Conservation (phyloP, 2,113 vertebrate species). For the Pluvianellus socialis region DNA sequence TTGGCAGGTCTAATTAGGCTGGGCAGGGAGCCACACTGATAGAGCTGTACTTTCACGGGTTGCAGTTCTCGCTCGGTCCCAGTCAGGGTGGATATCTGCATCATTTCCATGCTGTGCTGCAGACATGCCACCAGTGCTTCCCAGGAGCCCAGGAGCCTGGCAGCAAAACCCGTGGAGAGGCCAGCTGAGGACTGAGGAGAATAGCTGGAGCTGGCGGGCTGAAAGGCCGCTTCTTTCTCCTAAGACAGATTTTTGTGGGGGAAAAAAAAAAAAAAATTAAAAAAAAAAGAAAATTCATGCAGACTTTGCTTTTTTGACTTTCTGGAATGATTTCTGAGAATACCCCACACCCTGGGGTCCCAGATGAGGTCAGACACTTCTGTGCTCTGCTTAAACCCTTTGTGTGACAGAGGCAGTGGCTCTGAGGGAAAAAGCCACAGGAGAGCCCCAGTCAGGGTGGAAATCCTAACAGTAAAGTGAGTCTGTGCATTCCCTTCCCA, state of each 20-base stretch:
- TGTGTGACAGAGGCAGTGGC: not conserved
- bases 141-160: not conserved
- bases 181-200: constrained; percentile 11
- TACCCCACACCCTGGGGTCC: not conserved
- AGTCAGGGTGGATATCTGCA: not conserved
- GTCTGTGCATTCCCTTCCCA: not conserved
- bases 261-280: not conserved
- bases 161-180: not conserved
- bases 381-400: not conserved
- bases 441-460: not conserved
- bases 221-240: not conserved
- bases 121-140: not conserved
- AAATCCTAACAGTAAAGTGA: not conserved
- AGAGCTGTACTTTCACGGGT: not conserved
- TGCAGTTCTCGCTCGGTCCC: not conserved
- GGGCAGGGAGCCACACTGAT: constrained; percentile 50
- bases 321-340: not conserved
- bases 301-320: not conserved
- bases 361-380: not conserved
- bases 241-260: not conserved
- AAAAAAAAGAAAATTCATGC: not conserved
- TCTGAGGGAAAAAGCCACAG: not conserved
- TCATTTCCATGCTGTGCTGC: accelerated
- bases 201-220: not conserved
- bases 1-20: constrained; percentile 50